Conservation (phyloP, 2,888 invertebrate species). For the Drosophila acutilabella region DNA sequence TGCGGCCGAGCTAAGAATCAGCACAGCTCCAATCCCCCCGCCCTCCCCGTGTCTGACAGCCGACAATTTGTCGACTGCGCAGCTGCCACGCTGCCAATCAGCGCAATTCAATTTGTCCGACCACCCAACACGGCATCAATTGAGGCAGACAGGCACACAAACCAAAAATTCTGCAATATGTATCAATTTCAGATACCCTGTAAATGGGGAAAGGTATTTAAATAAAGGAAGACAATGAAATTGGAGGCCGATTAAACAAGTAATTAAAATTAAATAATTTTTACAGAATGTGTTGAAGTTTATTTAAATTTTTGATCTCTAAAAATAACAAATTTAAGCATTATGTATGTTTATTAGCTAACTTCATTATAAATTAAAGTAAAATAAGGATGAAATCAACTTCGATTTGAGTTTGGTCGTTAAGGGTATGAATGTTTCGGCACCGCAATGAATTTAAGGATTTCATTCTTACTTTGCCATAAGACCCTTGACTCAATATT, state of each 20-base stretch:
- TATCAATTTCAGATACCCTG: constrained; percentile 52
- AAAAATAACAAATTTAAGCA: too few relatives aligned
- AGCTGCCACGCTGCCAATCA: constrained; percentile 58
- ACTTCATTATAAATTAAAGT: background rate
- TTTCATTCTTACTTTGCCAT: constrained; percentile 50
- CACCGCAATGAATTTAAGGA: constrained; percentile 15
- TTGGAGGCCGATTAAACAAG: too few relatives aligned
- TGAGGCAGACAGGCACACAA: constrained; percentile 37
- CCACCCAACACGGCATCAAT: constrained; percentile 40
- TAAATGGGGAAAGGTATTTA: background rate
- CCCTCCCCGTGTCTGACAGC: background rate
- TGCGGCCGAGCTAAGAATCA: constrained; percentile 56
- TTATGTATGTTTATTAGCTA: too few relatives aligned
- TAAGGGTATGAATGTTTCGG: constrained; percentile 45
- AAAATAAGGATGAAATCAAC: too few relatives aligned
- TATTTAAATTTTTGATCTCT: too few relatives aligned
- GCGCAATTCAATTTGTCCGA: constrained; percentile 74
- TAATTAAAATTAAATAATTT: too few relatives aligned
- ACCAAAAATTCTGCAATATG: constrained; percentile 45
- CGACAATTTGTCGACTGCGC: background rate
- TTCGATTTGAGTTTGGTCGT: background rate
- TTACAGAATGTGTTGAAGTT: too few relatives aligned
- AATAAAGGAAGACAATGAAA: too few relatives aligned
- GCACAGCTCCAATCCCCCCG: constrained; percentile 3
- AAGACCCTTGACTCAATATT: constrained; percentile 73